A percentile compares a stretch with the other conserved stretches of the same genome.
phyloP scores from a whole-genome alignment of 2,797 vertebrate genomes.

The Clamator glandarius region DNA sequence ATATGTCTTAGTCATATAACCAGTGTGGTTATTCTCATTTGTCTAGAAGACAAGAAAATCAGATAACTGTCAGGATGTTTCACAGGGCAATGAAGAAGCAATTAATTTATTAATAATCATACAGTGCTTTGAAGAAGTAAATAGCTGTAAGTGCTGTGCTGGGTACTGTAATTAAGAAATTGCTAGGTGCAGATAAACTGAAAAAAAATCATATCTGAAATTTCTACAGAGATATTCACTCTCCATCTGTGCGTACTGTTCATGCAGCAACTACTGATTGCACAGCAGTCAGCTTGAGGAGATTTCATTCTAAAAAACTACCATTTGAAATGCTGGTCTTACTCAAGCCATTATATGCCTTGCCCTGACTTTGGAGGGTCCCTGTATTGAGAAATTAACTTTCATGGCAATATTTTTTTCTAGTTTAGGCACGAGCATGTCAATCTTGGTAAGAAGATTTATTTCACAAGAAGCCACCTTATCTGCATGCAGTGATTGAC shows the following conservation, averaged over 20 bases:
- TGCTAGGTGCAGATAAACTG: slow-evolving; percentile 2
- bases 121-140: slow-evolving; percentile 37
- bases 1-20: neutral
- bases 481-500: neutral
- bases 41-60: neutral
- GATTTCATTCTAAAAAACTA: neutral
- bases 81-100: neutral
- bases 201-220: neutral
- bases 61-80: neutral
- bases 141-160: neutral
- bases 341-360: neutral
- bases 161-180: slow-evolving; percentile 44
- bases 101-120: slow-evolving; percentile 46
- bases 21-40: neutral
- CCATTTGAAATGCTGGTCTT: neutral
- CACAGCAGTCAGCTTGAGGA: neutral
- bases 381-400: neutral
- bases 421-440: neutral
- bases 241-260: neutral
- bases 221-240: neutral
- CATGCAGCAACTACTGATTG: neutral
- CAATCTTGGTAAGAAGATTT: neutral
- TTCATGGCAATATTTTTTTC: neutral
- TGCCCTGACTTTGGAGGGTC: neutral
- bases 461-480: neutral